Evolutionary conservation across 1,140 invertebrate species (phyloP), one percentile per base, ranked within the genome.

Genomic region (Drosophila albomicans): DNA sequence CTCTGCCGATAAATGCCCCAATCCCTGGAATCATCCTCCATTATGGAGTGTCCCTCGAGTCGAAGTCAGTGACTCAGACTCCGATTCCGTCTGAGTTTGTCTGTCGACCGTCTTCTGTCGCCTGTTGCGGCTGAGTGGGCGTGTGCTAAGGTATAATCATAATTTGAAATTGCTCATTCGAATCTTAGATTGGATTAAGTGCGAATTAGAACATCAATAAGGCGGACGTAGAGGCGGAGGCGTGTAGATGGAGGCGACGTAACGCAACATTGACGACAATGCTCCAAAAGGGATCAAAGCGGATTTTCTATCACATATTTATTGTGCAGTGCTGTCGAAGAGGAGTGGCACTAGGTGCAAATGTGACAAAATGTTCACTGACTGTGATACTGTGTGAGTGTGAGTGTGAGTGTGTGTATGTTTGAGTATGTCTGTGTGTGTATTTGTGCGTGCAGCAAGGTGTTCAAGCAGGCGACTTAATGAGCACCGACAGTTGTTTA

Each of bases 141-240:
- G 61, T 67, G 69, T 61, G 79, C 76, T 65, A 77, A 85, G 85
- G 86, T 85, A 89, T 88, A 88, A 88, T 88, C 85, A 88, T 88
- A 88, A 88, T 88, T 89, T 89, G 81, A 88, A 88, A 88, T 88
- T 88, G 85, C 85, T 88, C 85, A 88, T 88, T 88, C 85, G 85
- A 85, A 88, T 88, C 85, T 88, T 88, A 88, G 85, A 88, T 89
- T 88, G 85, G 85, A 88, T 89, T 88, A 89, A 85, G 85, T 88
- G 84, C 85, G 85, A 88, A 88, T 88, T 88, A 88, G 85, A 84
- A 89, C 84, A 88, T 88, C 84, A 88, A 88, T 88, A 88, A 88
- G 85, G 70, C 59, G 58, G 32, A 78, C 57, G 52, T 41, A n/a
- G 43, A 51, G 43, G 43, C 3, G 51, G 15, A 52, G 48, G 5